Evolutionary conservation across 2,888 invertebrate species (phyloP).

Genomic region (Amiota communis): DNA sequence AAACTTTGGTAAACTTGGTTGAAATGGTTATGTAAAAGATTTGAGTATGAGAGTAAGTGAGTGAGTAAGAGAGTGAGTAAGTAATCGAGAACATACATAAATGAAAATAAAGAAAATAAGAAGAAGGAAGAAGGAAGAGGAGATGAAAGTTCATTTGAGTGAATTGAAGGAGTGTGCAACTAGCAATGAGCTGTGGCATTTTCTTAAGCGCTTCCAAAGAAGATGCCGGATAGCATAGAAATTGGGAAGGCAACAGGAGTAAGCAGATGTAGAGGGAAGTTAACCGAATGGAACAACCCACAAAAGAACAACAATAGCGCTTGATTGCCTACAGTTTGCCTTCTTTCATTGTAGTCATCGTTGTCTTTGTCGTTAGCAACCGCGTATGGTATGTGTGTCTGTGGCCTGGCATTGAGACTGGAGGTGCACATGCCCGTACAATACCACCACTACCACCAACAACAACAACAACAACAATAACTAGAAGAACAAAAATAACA

Average conservation of each 20-base stretch:
- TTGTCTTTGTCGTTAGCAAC: constrained; percentile 43
- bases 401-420: constrained; percentile 42
- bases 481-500: background rate
- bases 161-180: background rate
- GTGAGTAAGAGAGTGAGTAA: constrained; percentile 20
- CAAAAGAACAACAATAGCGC: background rate
- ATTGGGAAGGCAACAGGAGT: background rate
- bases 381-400: constrained; percentile 58
- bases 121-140: constrained; percentile 14
- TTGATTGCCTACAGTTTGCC: background rate
- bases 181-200: constrained; percentile 46
- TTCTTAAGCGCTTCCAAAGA: constrained; percentile 49
- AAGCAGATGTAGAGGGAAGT: no score
- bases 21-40: constrained; percentile 37
- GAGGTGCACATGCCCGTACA: constrained; percentile 2
- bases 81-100: constrained; percentile 43
- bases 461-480: background rate
- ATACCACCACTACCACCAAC: background rate
- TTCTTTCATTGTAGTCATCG: constrained; percentile 17
- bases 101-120: no score
- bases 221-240: background rate
- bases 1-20: constrained; percentile 67
- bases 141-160: constrained; percentile 32
- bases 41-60: constrained; percentile 43
- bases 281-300: background rate